Base-by-base conservation (phyloP, 2,888 invertebrate genomes). In the Agrotis ipsilon region DNA sequence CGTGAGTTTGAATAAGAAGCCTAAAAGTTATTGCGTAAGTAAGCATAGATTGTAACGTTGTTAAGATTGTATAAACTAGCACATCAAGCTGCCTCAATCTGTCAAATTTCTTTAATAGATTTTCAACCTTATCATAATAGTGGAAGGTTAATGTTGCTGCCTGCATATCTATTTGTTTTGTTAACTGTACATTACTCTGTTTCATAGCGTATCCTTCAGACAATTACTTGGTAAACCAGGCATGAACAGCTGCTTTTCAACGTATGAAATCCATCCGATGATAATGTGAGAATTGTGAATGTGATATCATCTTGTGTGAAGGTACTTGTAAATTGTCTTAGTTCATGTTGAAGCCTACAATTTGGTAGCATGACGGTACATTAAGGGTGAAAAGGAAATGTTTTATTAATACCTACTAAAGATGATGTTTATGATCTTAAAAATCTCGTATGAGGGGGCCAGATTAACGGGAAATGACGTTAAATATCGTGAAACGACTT, bases 171-270 rank as follows among this genome's bases (percentile, higher is more conserved):
- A 3, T 24, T 24, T n/a, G n/a, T 24, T 24, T 24, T 24, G 24
- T 3, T 24, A 3, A 24, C 3, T 24, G 60, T 79, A 66, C 60
- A 73, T 76, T 66, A 69, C 61, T 76, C 59, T 21, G 49, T 61
- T 32, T 67, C 59, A 68, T 49, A 57, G 61, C 55, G 70, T 54
- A 59, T 70, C 60, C 63, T 65, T 18, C 58, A 51, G 52, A 18
- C 48, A 68, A 75, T 81, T 83, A 72, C 81, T 70, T 51, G 72
- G 60, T 72, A 61, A 83, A 75, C 66, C 78, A 81, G 58, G 68
- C 75, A 68, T 80, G 68, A 72, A 83, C 60, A 62, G 58, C 45
- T 64, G 59, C 32, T 24, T 68, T 68, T 54, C 80, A 75, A 49
- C 51, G 13, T 16, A 45, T 24, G 24, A 24, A 24, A 24, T 52